Conservation (phyloP, 2,113 vertebrate genomes). For the Gopherus flavomarginatus region DNA sequence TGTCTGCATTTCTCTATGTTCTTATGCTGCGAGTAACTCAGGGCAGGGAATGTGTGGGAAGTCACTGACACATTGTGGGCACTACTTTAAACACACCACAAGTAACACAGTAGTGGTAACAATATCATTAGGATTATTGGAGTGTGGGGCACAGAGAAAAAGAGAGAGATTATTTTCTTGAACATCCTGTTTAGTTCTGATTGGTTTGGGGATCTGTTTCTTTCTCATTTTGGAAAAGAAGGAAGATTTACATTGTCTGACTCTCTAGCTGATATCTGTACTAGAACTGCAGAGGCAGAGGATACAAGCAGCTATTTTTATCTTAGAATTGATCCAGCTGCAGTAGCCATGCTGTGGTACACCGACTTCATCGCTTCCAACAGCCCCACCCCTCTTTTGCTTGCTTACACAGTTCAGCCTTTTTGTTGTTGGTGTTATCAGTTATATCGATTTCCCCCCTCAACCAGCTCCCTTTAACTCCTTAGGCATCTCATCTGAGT, state of each 20-base stretch:
- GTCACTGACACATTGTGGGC: not conserved
- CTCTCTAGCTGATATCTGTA: constrained; percentile 28
- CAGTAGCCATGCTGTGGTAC: not conserved
- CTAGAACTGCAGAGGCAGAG: constrained; percentile 39
- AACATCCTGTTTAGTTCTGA: not conserved
- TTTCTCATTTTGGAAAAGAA: not conserved
- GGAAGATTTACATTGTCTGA: not conserved
- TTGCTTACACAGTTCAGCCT: not conserved
- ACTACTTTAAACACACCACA: not conserved
- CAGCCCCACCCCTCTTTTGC: not conserved
- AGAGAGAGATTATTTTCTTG: not conserved
- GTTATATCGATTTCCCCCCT: not conserved
- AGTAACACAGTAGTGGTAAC: fast-evolving
- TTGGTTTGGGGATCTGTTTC: not conserved
- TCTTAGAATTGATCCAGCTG: constrained; percentile 62
- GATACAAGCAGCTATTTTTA: constrained; percentile 58
- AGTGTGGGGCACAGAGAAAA: not conserved
- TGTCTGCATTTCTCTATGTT: not conserved
- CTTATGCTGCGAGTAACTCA: not conserved
- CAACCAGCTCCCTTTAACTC: not conserved
- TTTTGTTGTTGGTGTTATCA: constrained; percentile 18
- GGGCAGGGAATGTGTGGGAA: not conserved
- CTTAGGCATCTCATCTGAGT: not conserved
- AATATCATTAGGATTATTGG: fast-evolving
- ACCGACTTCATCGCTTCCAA: not conserved